phyloP scores from a whole-genome alignment of 1,140 invertebrate species.

The Drosophila sp. region DNA sequence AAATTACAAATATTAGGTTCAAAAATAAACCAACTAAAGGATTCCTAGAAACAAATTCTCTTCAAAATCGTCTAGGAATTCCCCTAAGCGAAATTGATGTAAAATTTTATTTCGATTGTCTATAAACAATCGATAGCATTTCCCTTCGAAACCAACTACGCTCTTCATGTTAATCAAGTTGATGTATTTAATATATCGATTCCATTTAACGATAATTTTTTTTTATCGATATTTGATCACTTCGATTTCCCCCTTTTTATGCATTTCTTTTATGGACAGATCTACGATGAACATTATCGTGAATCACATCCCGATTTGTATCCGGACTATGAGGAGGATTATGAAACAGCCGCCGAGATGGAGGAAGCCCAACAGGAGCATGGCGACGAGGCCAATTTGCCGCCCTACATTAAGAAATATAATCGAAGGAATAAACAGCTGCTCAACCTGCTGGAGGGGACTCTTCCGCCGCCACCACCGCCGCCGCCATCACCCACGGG shows the following conservation, averaged over 20 bases:
- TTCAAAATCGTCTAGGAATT: too few relatives aligned
- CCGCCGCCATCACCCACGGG: neutral
- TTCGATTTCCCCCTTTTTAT: neutral
- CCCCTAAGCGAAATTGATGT: too few relatives aligned
- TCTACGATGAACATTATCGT: slow-evolving; percentile 72
- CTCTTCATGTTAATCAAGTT: too few relatives aligned
- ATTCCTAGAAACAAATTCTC: too few relatives aligned
- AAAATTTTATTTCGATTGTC: too few relatives aligned
- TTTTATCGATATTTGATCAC: neutral
- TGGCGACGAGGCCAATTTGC: slow-evolving; percentile 70
- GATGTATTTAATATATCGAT: too few relatives aligned
- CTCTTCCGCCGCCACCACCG: slow-evolving; percentile 52
- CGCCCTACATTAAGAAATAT: slow-evolving; percentile 79
- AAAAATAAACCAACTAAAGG: too few relatives aligned
- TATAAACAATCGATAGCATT: too few relatives aligned
- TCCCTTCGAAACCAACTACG: too few relatives aligned
- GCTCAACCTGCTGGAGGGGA: slow-evolving; percentile 74
- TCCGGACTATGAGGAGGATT: slow-evolving; percentile 69
- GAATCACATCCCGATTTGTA: slow-evolving; percentile 66
- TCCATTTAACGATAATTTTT: neutral
- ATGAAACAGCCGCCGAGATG: slow-evolving; percentile 69
- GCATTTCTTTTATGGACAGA: slow-evolving; percentile 1
- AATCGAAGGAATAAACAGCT: slow-evolving; percentile 77
- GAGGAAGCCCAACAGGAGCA: slow-evolving; percentile 66
- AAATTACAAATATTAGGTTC: too few relatives aligned